Base-by-base conservation (phyloP, 2,888 invertebrate genomes). In the Drosophila fulvimacula region DNA sequence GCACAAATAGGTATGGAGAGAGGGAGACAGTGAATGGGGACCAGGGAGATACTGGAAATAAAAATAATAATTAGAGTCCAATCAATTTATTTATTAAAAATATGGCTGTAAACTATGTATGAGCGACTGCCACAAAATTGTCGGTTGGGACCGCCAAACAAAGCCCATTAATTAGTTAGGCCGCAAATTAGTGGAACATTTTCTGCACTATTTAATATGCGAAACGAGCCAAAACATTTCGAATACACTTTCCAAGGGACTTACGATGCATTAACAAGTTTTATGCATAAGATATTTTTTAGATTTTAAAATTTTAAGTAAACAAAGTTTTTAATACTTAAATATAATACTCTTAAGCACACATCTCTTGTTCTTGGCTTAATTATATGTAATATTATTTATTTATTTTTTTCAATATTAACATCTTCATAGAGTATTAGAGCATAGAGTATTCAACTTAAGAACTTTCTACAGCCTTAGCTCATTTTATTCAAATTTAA, bases 101-200 rank as follows among this genome's bases (percentile, higher is more conserved):
- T 46, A 46, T 69, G 63, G 27, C 44, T 60, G 51, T 63, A 58
- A 64, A 73, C 57, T 51, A 41, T 63, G 39, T 21, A 57, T 17
- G 32, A 60, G 17, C 41, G 11, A 64, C 38, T 32, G 39, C 62
- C 38, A 44, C 53, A 49, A 68, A 64, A 71, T 65, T 66, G 65
- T 41, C 49, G 65, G 76, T 55, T 61, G 38, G 52, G 7, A 1
- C 49, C 49, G 52, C 58, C 59, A 57, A 73, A 58, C 70, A 79
- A 74, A 71, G 46, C 68, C 76, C 82, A 86, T 86, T 83, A 86
- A 86, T 86, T 86, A 88, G 86, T 72, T 71, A 39, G 57, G 67
- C 85, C 88, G 86, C 85, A 86, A 86, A 86, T 86, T 86, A 86
- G 88, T 88, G 78, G 82, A 83, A 80, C 71, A 70, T 72, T 74